Evolutionary conservation across 2,113 vertebrate genomes (phyloP), one percentile per base, ranked within the genome.

Genomic region (Atherinomorus stipes): DNA sequence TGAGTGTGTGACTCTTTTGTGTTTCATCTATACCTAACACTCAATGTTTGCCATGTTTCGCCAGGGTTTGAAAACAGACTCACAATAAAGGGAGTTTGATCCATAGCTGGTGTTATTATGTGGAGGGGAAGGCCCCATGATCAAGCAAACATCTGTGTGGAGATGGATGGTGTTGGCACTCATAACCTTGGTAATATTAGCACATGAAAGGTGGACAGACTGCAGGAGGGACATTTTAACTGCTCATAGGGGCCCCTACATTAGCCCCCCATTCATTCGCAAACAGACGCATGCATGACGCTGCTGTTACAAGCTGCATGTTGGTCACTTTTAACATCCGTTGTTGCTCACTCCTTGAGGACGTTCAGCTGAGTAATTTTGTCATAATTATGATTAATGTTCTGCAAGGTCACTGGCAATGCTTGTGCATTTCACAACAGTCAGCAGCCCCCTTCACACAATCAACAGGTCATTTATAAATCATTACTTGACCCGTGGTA

Each of bases 361-460:
- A 82, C 53, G 25, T 70, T 84, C 23, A 18, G 64, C 81, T 77
- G 72, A 90, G 73, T 83, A 47, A 85, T 87, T 88, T 85, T 87
- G 80, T 85, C 91, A 90, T 90, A 86, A 90, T 88, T 88, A 65
- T 90, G 91, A 91, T 92, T 75, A 89, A 91, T 90, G 88, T 61
- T 61, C 31, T 62, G 28, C 52, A 0, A 63, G 87, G 86, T 92
- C 89, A 88, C 66, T 74, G 80, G 57, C 88, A 71, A 76, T 81
- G 88, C 86, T 77, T 75, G 77, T 37, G 82, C 63, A 80, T 85
- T 92, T 85, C 86, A 84, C 81, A 77, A 68, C 75, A 77, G 12
- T 37, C 15, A 7, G 38, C 67, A 53, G 59, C 66, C 45, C 57
- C n/a, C 52, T 59, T 60, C 11, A 9, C 53, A 72, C 82, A 90